These are phyloP conservation scores for Urosaurus nigricauda DNA, from an alignment of 2,797 vertebrate species.

Conservation along the genomic window DNA sequence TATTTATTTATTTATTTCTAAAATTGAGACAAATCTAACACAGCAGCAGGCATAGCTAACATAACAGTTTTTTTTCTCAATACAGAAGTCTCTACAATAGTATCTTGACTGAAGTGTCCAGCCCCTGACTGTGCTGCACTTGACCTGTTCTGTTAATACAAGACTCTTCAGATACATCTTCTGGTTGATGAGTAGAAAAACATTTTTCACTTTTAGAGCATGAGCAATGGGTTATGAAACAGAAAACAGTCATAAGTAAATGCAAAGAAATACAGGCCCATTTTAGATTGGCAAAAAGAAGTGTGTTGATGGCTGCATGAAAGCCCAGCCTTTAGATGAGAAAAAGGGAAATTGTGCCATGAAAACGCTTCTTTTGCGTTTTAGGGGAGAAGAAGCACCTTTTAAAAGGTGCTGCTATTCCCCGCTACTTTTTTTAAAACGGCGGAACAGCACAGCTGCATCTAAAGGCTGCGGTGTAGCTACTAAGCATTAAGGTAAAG, in stretches of 20 bases:
- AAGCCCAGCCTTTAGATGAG: too few species aligned
- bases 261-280: background rate
- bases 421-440: too few species aligned
- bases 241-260: background rate
- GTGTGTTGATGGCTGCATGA: too few species aligned
- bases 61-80: background rate
- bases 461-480: too few species aligned
- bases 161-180: conserved; percentile 66
- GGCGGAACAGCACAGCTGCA: too few species aligned
- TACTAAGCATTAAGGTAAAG: too few species aligned
- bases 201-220: background rate
- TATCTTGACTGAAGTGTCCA: background rate
- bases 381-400: too few species aligned
- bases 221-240: background rate
- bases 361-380: too few species aligned
- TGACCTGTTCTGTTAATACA: background rate
- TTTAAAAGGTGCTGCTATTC: too few species aligned
- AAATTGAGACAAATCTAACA: background rate
- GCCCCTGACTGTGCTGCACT: background rate
- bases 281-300: too few species aligned
- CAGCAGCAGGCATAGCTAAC: background rate
- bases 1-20: too few species aligned
- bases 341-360: too few species aligned
- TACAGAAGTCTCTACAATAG: background rate
- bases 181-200: conserved; percentile 26